Conservation (phyloP, 2,797 vertebrate species). For the Danio albolineatus region DNA sequence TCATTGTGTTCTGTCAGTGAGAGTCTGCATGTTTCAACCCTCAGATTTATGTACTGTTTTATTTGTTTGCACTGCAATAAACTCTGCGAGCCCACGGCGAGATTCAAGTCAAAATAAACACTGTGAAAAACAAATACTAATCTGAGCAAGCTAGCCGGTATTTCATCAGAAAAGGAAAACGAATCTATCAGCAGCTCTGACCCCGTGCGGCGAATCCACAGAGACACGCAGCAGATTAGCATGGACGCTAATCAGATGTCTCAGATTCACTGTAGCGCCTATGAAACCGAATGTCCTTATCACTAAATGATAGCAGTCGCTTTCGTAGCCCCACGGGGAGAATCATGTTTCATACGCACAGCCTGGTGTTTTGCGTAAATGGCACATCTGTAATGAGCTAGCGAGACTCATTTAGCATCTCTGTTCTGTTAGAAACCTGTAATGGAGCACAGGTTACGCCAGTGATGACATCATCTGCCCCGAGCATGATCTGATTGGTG, state of each 20-base stretch:
- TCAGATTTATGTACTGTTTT: slow-evolving; percentile 30
- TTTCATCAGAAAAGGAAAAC: slow-evolving; percentile 1
- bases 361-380: neutral
- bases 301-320: slow-evolving; percentile 25
- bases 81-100: neutral
- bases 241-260: slow-evolving; percentile 36
- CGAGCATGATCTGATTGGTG: neutral
- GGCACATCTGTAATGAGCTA: slow-evolving; percentile 21
- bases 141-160: neutral
- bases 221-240: slow-evolving; percentile 40
- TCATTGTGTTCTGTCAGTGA: slow-evolving; percentile 25
- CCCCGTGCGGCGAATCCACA: slow-evolving; percentile 22
- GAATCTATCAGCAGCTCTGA: slow-evolving; percentile 32
- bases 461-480: slow-evolving; percentile 17
- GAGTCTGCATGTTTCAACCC: slow-evolving; percentile 32
- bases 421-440: slow-evolving; percentile 35
- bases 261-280: slow-evolving; percentile 48
- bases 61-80: slow-evolving; percentile 29
- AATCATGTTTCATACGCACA: slow-evolving; percentile 22
- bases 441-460: slow-evolving; percentile 29
- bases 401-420: slow-evolving; percentile 20
- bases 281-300: slow-evolving; percentile 27
- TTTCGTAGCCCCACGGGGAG: slow-evolving; percentile 13
- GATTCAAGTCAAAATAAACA: slow-evolving; percentile 4
- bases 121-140: slow-evolving; percentile 8